phyloP scores from a whole-genome alignment of 2,113 vertebrate genomes.

The Coryphaenoides rupestris region DNA sequence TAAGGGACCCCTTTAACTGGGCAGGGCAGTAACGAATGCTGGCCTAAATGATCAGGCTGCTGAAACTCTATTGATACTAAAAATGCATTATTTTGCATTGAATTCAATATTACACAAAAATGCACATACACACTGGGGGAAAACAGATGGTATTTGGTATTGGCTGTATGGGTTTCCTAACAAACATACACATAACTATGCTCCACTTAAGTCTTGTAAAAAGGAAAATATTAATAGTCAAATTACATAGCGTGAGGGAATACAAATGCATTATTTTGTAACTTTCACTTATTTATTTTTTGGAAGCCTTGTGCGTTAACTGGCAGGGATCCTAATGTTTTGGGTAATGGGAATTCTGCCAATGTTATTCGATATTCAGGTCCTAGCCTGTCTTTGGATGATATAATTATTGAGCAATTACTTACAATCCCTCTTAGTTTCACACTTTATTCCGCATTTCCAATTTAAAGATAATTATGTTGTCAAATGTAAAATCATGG shows the following conservation, averaged over 20 bases:
- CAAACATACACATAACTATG: not conserved
- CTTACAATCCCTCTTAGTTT: constrained; percentile 31
- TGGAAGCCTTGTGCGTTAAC: constrained; percentile 37
- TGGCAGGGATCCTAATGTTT: constrained; percentile 50
- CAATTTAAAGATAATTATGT: too few species aligned
- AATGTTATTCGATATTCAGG: not conserved
- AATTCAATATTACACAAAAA: too few species aligned
- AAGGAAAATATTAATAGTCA: constrained; percentile 19
- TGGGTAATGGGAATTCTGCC: not conserved
- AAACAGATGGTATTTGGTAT: too few species aligned
- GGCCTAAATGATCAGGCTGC: constrained; percentile 2
- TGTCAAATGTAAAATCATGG: too few species aligned
- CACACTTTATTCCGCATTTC: not conserved
- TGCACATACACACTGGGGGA: too few species aligned
- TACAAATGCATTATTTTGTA: constrained; percentile 35
- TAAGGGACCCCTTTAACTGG: constrained; percentile 63
- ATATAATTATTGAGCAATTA: too few species aligned
- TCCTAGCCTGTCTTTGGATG: too few species aligned
- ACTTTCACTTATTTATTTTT: constrained; percentile 33
- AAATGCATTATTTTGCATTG: too few species aligned
- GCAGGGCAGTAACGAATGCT: constrained; percentile 60
- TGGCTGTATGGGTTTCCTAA: not conserved
- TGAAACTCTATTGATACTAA: too few species aligned
- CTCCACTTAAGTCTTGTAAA: constrained; percentile 7
- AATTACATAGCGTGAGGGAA: constrained; percentile 23